Evolutionary conservation across 2,888 invertebrate species (phyloP), one percentile per base, ranked within the genome.

Genomic region (Cantharis rustica): DNA sequence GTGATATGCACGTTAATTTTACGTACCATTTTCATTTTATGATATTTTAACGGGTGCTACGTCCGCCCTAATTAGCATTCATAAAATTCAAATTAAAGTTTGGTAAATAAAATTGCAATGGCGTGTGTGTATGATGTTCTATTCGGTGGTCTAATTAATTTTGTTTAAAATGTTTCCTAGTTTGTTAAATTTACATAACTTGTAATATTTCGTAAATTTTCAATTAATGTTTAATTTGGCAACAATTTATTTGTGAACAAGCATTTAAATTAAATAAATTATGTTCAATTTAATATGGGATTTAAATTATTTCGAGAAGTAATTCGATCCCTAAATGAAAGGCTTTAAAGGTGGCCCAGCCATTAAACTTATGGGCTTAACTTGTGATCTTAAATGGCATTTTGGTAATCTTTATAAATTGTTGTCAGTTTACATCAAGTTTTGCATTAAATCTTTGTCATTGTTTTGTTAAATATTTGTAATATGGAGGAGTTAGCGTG

Each of bases 341-440:
- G 61, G 76, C 72, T 77, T 77, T 69, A 69, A 61, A 69, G 68
- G 79, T 80, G 79, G 75, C 79, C 80, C 80, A 79, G 81, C 78
- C 81, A 83, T 83, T 83, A 81, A 83, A 81, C 83, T 83, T 80
- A 73, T 69, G 78, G 81, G 75, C 80, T 82, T 82, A 66, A 82
- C 71, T 71, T 75, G 72, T 80, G 77, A 81, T 80, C 75, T 75
- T 72, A 73, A 81, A 79, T 74, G 79, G 81, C 81, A 80, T 69
- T 74, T 73, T 68, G 23, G 26, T 76, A 77, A 76, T 79, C 82
- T 77, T 80, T 79, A 82, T 80, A 82, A 82, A 82, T 82, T 82
- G 81, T 81, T 81, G 80, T 78, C 79, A 78, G 79, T 78, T 81
- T 80, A 80, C 80, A 82, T 82, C 81, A 81, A 79, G 23, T 66